Evolutionary conservation across 2,113 vertebrate species (phyloP).

Genomic region (Microcebus jonahi): DNA sequence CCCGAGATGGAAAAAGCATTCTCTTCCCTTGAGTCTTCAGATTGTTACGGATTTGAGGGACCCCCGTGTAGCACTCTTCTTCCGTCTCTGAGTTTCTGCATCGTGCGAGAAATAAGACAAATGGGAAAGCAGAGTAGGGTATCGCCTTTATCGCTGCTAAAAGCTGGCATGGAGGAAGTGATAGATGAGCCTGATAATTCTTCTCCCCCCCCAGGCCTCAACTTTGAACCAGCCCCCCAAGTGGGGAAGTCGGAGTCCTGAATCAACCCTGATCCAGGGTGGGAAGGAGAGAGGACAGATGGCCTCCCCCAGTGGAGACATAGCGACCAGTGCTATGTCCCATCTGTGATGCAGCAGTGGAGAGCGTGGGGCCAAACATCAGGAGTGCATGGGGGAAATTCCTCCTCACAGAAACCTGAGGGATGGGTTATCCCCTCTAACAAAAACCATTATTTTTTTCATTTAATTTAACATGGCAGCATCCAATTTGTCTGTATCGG

Average conservation of each 20-base stretch:
- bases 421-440: background rate
- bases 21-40: background rate
- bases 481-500: background rate
- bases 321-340: background rate
- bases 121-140: background rate
- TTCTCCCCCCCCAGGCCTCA: background rate
- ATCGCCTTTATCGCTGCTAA: background rate
- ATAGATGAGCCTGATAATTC: background rate
- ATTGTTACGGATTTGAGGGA: background rate
- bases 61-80: background rate
- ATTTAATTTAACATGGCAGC: background rate
- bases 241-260: background rate
- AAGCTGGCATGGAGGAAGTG: background rate
- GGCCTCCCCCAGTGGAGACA: rapidly evolving
- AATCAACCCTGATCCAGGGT: background rate
- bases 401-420: background rate
- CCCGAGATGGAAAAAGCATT: background rate
- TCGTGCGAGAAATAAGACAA: background rate
- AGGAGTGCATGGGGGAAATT: background rate
- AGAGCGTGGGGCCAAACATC: background rate
- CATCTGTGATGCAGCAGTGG: background rate
- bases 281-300: background rate
- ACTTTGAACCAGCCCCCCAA: background rate
- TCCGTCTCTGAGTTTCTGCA: background rate
- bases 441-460: background rate